Evolutionary conservation across 2,888 invertebrate genomes (phyloP), one percentile per base, ranked within the genome.

Genomic region (Candidula unifasciata): DNA sequence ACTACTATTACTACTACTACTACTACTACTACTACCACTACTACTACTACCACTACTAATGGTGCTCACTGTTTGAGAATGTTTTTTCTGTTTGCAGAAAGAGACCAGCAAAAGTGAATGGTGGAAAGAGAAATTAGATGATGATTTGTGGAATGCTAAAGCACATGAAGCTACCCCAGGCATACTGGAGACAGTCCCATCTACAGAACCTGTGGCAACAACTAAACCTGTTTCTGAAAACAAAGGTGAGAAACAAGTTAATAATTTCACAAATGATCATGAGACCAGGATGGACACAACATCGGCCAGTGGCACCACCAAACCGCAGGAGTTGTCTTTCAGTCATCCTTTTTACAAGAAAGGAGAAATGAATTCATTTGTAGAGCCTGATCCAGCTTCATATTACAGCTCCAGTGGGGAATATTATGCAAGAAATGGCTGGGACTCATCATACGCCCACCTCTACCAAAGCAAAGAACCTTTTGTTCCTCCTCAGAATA

Each of bases 41-140:
- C 6, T 8, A 69, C 35, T 35, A 24, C 33, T 44, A 44, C 44
- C 74, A 44, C 27, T 76, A 16, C 27, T 54, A 13, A 13, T 18
- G 1, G 57, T 18, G 16, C 5, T 76, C 1, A 21, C 13, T 76
- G 37, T 37, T 52, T 37, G 3, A 13, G 21, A n/a, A 16, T 18
- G 10, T 60, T 13, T 60, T 60, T 0, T 24, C 60, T 18, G 60
- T 16, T 77, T 81, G 30, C 82, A 86, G 86, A 80, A 78, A 79
- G 85, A 85, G 16, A 76, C 74, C 3, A 77, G 69, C n/a, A 76
- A 44, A 16, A 60, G 13, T 27, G 24, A 78, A 27, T 86, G 86
- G 86, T 86, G 86, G 86, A 83, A 85, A 57, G 80, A 81, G 60
- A 80, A 81, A 35, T 73, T 85, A 77, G 83, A 86, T 66, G 86